These are phyloP conservation scores for Heloderma charlesbogerti DNA, from an alignment of 2,113 vertebrate species.

Conservation along the genomic window DNA sequence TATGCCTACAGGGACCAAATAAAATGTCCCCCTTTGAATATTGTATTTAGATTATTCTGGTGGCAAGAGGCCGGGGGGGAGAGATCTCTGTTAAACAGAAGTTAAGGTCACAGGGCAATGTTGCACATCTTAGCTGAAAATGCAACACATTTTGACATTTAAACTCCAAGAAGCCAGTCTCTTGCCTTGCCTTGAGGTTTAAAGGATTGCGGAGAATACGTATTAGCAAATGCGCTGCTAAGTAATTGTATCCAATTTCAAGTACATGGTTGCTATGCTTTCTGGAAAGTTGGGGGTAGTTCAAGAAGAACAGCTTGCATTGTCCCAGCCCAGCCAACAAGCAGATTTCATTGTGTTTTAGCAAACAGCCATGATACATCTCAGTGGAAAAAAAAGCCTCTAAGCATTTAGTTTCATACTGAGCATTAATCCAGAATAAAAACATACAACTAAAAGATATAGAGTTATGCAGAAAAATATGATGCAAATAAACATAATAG, in stretches of 20 bases:
- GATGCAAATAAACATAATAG: not conserved
- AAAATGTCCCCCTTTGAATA: conserved; percentile 58
- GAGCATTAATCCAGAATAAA: not conserved
- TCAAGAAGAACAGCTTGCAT: not conserved
- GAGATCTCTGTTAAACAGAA: conserved; percentile 33
- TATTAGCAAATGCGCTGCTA: not conserved
- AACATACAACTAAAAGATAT: not conserved
- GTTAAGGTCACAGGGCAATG: conserved; percentile 23
- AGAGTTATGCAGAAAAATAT: too few species aligned
- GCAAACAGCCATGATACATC: not conserved
- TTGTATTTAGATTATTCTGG: conserved; percentile 56
- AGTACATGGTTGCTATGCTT: not conserved
- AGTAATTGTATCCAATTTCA: not conserved
- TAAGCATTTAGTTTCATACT: not conserved
- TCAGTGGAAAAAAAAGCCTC: too few species aligned
- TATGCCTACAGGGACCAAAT: conserved; percentile 48
- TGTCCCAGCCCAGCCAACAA: not conserved
- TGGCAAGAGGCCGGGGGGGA: not conserved
- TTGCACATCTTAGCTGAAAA: not conserved
- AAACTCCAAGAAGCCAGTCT: not conserved
- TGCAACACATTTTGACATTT: not conserved
- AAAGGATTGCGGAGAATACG: not conserved
- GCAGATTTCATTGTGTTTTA: not conserved
- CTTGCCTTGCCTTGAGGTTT: not conserved
- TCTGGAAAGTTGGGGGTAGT: not conserved